Base-by-base conservation (phyloP, 1,140 invertebrate species). In the Vanessa tameamea region DNA sequence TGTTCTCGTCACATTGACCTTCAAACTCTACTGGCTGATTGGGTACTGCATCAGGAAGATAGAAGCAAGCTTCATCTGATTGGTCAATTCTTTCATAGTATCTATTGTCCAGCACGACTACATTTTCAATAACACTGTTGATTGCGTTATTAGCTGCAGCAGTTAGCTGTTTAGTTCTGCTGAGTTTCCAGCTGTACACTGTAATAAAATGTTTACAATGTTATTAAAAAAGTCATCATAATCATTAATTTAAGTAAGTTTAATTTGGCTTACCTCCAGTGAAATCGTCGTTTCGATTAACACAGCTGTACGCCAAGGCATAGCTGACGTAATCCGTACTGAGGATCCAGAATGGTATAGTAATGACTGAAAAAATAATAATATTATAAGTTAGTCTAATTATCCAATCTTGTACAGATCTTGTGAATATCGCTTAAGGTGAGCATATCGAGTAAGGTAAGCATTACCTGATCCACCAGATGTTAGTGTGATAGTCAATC, bases 121-220 rank as follows among this genome's bases (percentile, higher is more conserved):
- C 80, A 3, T 69, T 59, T 0, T 51, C 59, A 8, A 89, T 87
- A 8, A 69, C 71, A 14, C 76, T 72, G 63, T 86, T 81, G 11
- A 91, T 91, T 0, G 81, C 74, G 5, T 47, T 63, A 8, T 57
- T 77, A 4, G 76, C 78, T 7, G 64, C 67, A 23, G 65, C 0
- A 0, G 83, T 76, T 8, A 92, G 65, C 23, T 77, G 31, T 20
- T 73, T 82, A 7, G 75, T 75, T 76, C 86, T 78, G 65, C 88
- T 89, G 0, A 90, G 78, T 64, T 91, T 91, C 90, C 90, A 90
- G 66, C 87, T 88, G 75, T 80, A 89, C 4, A 91, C 88, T 91
- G 76, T 37, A 61, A 61, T 47, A 16, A 15, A 59, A 43, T 43
- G 1, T 43, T 59, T 11, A 23, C 5, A 59, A 11, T 51, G 5